Percentiles rank a stretch among this genome's conserved stretches.
phyloP scores from a whole-genome alignment of 2,113 vertebrate species.

The Drymodes brunneopygia region DNA sequence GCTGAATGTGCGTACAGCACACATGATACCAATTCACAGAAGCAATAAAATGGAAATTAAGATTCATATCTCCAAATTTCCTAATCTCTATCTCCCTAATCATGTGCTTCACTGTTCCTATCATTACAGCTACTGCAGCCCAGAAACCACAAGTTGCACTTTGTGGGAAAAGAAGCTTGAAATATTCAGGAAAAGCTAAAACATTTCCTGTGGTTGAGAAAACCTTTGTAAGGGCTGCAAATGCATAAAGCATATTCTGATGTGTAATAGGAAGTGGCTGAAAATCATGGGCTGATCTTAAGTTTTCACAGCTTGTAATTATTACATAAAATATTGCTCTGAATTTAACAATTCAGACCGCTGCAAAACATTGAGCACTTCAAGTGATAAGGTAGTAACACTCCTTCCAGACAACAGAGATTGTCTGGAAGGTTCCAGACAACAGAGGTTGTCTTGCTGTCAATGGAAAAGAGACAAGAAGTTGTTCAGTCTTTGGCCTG shows the following conservation, averaged over 20 bases:
- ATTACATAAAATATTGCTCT: not conserved
- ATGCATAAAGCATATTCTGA: not conserved
- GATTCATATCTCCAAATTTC: not conserved
- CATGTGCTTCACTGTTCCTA: not conserved
- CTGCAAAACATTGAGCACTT: not conserved
- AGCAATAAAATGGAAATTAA: not conserved
- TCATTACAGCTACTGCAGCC: not conserved
- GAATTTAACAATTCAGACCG: not conserved
- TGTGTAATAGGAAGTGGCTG: not conserved
- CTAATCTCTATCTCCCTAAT: not conserved
- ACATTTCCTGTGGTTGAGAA: not conserved
- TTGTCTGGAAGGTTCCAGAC: not conserved
- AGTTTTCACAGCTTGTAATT: not conserved
- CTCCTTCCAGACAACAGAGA: not conserved
- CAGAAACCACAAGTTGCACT: not conserved
- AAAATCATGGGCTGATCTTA: not conserved
- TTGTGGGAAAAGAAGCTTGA: not conserved
- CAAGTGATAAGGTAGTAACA: not conserved
- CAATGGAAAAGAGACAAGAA: not conserved
- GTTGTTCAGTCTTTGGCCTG: not conserved
- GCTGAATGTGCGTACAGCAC: not conserved
- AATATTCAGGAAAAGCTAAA: not conserved
- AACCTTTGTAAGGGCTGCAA: not conserved
- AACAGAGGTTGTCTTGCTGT: not conserved
- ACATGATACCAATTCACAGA: not conserved